Evolutionary conservation across 2,113 vertebrate species (phyloP), one percentile per base, ranked within the genome.

Genomic region (Elgaria multicarinata): DNA sequence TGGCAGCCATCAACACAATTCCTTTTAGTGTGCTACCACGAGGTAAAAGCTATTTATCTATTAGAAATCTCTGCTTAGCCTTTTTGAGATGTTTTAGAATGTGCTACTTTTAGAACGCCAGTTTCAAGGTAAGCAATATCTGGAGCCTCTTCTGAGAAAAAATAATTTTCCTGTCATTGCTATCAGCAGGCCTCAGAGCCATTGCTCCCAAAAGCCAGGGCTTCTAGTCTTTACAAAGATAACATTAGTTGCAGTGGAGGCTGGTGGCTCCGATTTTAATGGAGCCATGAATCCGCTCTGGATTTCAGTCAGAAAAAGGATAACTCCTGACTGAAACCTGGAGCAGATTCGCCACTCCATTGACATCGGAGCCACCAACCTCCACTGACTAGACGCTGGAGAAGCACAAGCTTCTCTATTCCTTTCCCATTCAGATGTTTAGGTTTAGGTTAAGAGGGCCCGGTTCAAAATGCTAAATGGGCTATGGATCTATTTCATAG

Each of bases 51-150:
- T 77, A 44, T 85, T 86, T 80, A 87, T 9, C 33, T 55, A 6
- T 20, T 86, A 42, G 2, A 50, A 53, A 86, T 31, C 3, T 24
- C 83, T 79, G 82, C 80, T 82, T 1, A 0, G 53, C 74, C 69
- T 46, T 42, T 85, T 53, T n/a, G 44, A 77, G 22, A 44, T 89
- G 46, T 64, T 77, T 84, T 77, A 77, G 44, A 76, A 85, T 64
- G 16, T 13, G 55, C 62, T 62, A 44, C 64, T 53, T 58, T 50
- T 46, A 83, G 81, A 77, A 84, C 79, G 64, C 66, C 64, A 44
- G 44, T 84, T 84, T 85, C 72, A 42, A 36, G 72, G 74, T 39
- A 55, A 85, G 74, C 7, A 76, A 84, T 20, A 31, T 33, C 13
- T 84, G 69, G 46, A 85, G n/a, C 31, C 39, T 76, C 64, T 22